These are phyloP conservation scores for Podiceps cristatus DNA, from an alignment of 2,113 vertebrate genomes.

Conservation along the genomic window DNA sequence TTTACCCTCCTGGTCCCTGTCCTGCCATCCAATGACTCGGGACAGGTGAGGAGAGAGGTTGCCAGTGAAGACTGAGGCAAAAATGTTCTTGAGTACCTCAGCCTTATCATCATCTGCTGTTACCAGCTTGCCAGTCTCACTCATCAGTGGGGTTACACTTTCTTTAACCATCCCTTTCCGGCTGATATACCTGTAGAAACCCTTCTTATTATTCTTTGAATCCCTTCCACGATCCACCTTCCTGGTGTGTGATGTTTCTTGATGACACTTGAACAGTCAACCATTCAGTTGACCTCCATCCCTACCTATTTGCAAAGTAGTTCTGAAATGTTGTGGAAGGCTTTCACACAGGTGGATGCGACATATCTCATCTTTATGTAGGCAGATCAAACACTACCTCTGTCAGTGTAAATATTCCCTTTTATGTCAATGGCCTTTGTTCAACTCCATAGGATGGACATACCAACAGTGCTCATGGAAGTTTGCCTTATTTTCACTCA, in stretches of 20 bases:
- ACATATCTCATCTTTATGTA: neutral
- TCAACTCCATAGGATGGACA: too few species aligned
- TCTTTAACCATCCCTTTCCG: too few species aligned
- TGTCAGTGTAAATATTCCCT: neutral
- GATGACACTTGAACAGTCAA: neutral
- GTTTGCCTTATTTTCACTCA: neutral
- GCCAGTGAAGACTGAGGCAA: too few species aligned
- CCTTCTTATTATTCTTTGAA: too few species aligned
- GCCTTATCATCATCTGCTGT: too few species aligned
- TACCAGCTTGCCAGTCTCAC: too few species aligned
- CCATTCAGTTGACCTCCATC: neutral
- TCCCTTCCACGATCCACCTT: neutral
- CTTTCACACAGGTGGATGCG: neutral
- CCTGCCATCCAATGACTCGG: too few species aligned
- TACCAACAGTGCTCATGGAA: neutral
- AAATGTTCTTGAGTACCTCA: too few species aligned
- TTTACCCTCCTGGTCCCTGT: too few species aligned
- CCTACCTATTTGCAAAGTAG: neutral
- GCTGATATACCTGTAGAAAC: too few species aligned
- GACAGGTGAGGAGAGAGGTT: too few species aligned
- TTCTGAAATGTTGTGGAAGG: neutral
- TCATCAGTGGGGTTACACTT: too few species aligned
- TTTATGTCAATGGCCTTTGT: neutral
- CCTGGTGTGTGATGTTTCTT: neutral
- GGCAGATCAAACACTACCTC: neutral